A percentile compares a stretch with the other conserved stretches of the same genome.
Evolutionary conservation across 2,113 vertebrate genomes (phyloP).

Genomic region (Xenus cinereus): DNA sequence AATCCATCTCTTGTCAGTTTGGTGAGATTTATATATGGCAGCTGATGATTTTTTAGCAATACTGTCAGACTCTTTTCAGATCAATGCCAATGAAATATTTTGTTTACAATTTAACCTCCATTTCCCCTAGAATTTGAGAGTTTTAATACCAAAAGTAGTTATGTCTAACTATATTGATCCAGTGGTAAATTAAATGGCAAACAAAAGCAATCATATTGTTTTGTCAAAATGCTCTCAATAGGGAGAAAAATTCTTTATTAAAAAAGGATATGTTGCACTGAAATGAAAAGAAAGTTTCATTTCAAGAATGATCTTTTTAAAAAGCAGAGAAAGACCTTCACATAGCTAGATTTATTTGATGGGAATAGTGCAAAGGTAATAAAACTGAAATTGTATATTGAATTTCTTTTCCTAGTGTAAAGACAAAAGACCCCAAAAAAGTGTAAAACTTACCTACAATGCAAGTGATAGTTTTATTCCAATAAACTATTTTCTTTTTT

Average conservation of each 20-base stretch:
- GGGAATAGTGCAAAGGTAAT: slow-evolving; percentile 13
- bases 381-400: slow-evolving; percentile 45
- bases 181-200: slow-evolving; percentile 56
- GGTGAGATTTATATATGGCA: slow-evolving; percentile 44
- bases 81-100: slow-evolving; percentile 70
- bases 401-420: slow-evolving; percentile 8
- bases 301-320: neutral
- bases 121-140: slow-evolving; percentile 46
- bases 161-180: slow-evolving; percentile 46
- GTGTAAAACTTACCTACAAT: neutral
- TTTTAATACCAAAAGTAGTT: slow-evolving; percentile 50
- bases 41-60: slow-evolving; percentile 50
- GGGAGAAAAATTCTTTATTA: slow-evolving; percentile 9
- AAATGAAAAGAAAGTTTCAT: slow-evolving; percentile 46
- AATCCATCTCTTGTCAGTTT: slow-evolving; percentile 50
- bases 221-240: slow-evolving; percentile 36
- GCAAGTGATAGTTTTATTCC: neutral
- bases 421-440: neutral
- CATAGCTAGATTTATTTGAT: slow-evolving; percentile 1
- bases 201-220: slow-evolving; percentile 25
- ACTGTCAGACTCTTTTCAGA: slow-evolving; percentile 51
- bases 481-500: neutral
- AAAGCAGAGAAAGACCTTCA: neutral
- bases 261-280: neutral
- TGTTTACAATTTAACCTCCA: slow-evolving; percentile 62